Conservation (phyloP, 2,797 vertebrate genomes). For the Cirrhinus molitorella region DNA sequence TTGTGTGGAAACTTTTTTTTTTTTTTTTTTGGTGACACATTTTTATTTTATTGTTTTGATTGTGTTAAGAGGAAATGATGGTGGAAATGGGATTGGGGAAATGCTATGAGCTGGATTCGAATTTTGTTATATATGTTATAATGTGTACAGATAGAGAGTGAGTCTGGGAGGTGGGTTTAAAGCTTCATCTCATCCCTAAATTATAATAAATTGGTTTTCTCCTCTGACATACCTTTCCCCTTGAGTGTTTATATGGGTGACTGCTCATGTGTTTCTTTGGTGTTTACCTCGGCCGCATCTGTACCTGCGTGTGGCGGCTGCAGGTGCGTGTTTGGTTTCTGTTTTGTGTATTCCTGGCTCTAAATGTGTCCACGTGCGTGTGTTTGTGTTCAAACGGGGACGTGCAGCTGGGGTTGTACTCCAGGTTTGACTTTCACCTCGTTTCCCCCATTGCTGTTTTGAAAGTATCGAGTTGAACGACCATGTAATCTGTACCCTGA, state of each 20-base stretch:
- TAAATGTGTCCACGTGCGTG: conserved; percentile 28
- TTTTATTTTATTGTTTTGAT: too few relatives aligned
- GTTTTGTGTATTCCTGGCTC: conserved; percentile 32
- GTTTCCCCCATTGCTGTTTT: conserved; percentile 36
- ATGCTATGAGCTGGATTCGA: too few relatives aligned
- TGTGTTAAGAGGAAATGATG: too few relatives aligned
- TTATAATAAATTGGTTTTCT: conserved; percentile 76
- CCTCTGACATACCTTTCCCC: conserved; percentile 76
- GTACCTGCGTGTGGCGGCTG: conserved; percentile 64
- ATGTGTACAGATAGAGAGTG: neutral
- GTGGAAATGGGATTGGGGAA: too few relatives aligned
- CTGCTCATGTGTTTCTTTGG: conserved; percentile 48
- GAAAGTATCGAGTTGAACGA: conserved; percentile 64
- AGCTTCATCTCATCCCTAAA: conserved; percentile 72
- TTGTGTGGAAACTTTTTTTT: too few relatives aligned
- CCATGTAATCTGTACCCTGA: conserved; percentile 24
- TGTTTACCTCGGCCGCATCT: conserved; percentile 46
- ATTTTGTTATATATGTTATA: too few relatives aligned
- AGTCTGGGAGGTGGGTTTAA: neutral
- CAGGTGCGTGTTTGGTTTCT: conserved; percentile 68
- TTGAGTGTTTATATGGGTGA: conserved; percentile 61
- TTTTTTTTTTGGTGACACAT: too few relatives aligned
- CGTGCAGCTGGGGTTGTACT: conserved; percentile 30
- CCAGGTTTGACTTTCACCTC: conserved; percentile 37
- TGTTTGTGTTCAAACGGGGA: neutral